Percentiles rank a stretch among this genome's conserved stretches.
Evolutionary conservation across 1,140 invertebrate genomes (phyloP).

Genomic region (Drosophila mauritiana): DNA sequence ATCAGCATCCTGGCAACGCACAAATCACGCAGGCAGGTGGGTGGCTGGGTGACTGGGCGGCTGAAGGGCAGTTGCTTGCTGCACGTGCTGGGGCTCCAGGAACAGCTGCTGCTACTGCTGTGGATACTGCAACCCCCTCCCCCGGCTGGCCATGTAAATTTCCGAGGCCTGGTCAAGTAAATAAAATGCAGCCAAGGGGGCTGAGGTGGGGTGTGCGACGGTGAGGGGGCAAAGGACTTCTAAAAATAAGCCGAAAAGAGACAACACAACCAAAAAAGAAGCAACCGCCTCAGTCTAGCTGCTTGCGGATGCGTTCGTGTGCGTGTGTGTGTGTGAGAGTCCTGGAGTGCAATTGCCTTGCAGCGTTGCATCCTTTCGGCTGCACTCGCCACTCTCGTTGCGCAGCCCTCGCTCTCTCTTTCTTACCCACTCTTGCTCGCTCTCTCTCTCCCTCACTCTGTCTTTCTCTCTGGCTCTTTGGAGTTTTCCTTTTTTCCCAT

Average conservation of each 20-base stretch:
- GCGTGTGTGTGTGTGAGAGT: slow-evolving; percentile 25
- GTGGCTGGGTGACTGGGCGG: slow-evolving; percentile 11
- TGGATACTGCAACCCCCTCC: neutral
- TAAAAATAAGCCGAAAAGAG: slow-evolving; percentile 83
- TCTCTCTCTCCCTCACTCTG: slow-evolving; percentile 14
- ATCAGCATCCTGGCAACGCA: slow-evolving; percentile 52
- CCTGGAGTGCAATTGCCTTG: slow-evolving; percentile 74
- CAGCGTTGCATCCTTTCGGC: slow-evolving; percentile 68
- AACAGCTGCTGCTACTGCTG: slow-evolving; percentile 68
- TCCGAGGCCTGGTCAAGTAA: slow-evolving; percentile 72
- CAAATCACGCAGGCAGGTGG: slow-evolving; percentile 49
- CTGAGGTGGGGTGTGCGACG: neutral
- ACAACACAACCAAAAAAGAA: slow-evolving; percentile 79
- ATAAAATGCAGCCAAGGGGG: slow-evolving; percentile 50
- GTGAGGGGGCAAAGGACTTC: slow-evolving; percentile 50
- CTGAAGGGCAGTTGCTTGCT: slow-evolving; percentile 75
- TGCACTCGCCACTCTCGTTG: slow-evolving; percentile 55
- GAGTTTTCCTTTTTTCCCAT: slow-evolving; percentile 71
- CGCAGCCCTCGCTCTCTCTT: slow-evolving; percentile 38
- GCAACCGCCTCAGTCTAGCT: slow-evolving; percentile 69
- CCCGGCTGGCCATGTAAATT: slow-evolving; percentile 62
- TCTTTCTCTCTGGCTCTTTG: slow-evolving; percentile 29
- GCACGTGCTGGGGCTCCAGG: slow-evolving; percentile 76
- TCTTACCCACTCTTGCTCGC: slow-evolving; percentile 9
- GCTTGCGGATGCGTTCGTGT: neutral